A percentile compares a stretch with the other conserved stretches of the same genome.
Conservation (phyloP, 2,113 vertebrate genomes). For the Arenaria interpres region DNA sequence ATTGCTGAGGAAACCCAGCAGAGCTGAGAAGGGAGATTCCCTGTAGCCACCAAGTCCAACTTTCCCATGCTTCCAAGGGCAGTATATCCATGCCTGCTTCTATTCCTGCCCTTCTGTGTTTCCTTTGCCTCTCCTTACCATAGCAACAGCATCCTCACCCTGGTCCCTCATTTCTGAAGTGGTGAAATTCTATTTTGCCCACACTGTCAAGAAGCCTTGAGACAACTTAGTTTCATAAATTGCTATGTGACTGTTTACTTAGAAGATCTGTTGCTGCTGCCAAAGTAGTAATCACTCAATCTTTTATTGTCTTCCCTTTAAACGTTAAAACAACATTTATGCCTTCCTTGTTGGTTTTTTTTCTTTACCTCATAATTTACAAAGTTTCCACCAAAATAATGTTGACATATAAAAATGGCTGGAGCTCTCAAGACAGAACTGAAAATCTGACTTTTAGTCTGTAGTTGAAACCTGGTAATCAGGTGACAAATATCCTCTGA, state of each 20-base stretch:
- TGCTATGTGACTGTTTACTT: neutral
- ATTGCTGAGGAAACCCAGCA: neutral
- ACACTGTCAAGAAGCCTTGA: neutral
- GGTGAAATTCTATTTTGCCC: neutral
- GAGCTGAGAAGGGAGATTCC: neutral
- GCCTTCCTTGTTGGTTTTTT: neutral
- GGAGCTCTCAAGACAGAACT: neutral
- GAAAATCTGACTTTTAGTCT: neutral
- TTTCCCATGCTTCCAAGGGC: neutral
- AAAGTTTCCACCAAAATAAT: neutral
- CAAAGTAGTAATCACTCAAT: neutral
- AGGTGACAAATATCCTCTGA: constrained; percentile 64
- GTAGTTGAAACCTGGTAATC: constrained; percentile 13
- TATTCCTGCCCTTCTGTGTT: neutral
- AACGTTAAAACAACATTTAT: neutral
- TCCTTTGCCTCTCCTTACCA: neutral
- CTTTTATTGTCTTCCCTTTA: neutral
- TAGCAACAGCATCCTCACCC: neutral
- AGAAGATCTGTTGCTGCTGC: neutral
- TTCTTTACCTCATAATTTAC: neutral
- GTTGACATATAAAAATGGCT: neutral
- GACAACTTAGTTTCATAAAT: neutral
- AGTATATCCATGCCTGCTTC: neutral
- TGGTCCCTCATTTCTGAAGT: neutral
- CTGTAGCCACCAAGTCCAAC: neutral